These are phyloP conservation scores for Mungos mungo DNA, from an alignment of 2,113 vertebrate species.

Conservation along the genomic window DNA sequence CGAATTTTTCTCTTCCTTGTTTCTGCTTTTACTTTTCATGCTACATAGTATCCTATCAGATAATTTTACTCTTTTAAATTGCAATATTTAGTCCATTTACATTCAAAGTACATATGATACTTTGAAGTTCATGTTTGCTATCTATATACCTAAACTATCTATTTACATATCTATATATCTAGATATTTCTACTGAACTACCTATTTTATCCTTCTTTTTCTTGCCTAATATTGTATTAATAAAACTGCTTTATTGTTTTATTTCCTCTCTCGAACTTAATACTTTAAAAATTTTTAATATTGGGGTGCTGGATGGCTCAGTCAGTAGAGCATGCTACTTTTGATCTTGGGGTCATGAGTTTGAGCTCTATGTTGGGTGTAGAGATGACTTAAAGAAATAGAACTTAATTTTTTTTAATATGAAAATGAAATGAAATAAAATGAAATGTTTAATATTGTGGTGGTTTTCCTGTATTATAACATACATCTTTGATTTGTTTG, in stretches of 20 bases:
- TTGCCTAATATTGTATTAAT: not conserved
- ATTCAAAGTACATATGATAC: not conserved
- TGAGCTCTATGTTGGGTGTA: too few species aligned
- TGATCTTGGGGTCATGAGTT: too few species aligned
- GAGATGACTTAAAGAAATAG: too few species aligned
- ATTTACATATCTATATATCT: not conserved
- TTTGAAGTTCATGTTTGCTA: not conserved
- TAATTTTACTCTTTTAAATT: constrained; percentile 1
- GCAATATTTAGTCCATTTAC: not conserved
- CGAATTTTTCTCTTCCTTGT: not conserved
- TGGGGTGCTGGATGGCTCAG: too few species aligned
- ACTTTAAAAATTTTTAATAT: not conserved
- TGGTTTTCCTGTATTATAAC: not conserved
- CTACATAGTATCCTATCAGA: not conserved
- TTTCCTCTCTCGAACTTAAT: not conserved
- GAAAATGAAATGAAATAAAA: too few species aligned
- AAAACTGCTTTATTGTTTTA: not conserved
- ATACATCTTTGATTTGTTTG: not conserved
- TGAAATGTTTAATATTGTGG: not conserved
- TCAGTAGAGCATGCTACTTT: too few species aligned
- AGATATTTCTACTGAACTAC: not conserved
- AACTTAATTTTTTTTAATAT: too few species aligned
- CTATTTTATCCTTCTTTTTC: not conserved
- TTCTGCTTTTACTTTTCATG: not conserved
- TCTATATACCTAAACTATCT: not conserved